Percentiles rank a stretch among this genome's conserved stretches.
Conservation (phyloP, 2,113 vertebrate genomes). For the Malurus melanocephalus region DNA sequence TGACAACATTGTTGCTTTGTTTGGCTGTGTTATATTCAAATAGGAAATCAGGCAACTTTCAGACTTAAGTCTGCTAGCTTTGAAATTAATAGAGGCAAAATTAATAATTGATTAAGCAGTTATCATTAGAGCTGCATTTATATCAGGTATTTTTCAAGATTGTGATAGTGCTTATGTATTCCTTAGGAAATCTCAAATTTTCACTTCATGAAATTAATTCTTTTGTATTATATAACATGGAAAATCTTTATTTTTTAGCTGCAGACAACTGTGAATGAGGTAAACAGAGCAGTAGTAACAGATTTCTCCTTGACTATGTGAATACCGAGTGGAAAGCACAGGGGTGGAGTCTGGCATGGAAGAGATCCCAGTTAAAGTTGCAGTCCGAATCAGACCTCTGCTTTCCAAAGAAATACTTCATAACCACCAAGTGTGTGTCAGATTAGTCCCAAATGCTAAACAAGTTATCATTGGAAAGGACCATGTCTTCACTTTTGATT, state of each 20-base stretch:
- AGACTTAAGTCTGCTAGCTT: neutral
- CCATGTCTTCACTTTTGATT: constrained; percentile 85
- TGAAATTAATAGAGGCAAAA: neutral
- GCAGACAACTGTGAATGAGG: neutral
- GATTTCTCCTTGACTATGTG: constrained; percentile 9
- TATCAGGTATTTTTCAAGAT: neutral
- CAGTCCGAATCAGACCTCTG: constrained; percentile 86
- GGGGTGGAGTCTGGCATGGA: constrained; percentile 65
- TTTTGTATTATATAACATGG: neutral
- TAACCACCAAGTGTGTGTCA: constrained; percentile 82
- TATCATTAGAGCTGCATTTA: neutral
- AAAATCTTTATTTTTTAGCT: constrained; percentile 25
- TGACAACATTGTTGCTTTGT: neutral
- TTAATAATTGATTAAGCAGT: neutral
- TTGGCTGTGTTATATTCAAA: neutral
- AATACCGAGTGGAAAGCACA: neutral
- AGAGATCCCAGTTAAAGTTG: constrained; percentile 85
- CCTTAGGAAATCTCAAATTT: neutral
- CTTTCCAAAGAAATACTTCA: constrained; percentile 85
- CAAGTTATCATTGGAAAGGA: constrained; percentile 84
- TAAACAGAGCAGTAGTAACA: neutral
- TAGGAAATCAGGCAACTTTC: neutral
- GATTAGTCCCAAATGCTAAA: constrained; percentile 74
- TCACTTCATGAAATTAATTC: neutral
- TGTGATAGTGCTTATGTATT: neutral